These are phyloP conservation scores for Neocloeon triangulifer DNA, from an alignment of 1,140 invertebrate species.

Conservation along the genomic window DNA sequence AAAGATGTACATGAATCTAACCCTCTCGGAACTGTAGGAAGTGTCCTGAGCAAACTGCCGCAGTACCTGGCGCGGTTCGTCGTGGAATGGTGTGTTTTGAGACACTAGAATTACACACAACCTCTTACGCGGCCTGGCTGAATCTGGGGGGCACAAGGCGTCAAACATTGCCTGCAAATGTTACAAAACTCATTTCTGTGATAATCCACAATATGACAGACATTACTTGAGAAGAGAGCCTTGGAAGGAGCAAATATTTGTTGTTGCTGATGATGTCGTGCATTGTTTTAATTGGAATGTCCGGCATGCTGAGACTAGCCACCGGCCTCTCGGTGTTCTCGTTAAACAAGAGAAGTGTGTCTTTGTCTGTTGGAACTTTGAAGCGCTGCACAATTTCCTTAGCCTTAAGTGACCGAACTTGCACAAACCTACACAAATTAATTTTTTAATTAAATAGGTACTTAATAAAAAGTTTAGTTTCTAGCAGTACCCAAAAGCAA, in stretches of 20 bases:
- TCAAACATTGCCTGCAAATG: slow-evolving; percentile 41
- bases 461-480: not conserved
- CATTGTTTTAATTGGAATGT: slow-evolving; percentile 67
- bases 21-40: slow-evolving; percentile 34
- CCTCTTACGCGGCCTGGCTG: slow-evolving; percentile 53
- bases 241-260: slow-evolving; percentile 66
- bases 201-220: slow-evolving; percentile 14
- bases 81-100: slow-evolving; percentile 34
- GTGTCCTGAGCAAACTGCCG: slow-evolving; percentile 41
- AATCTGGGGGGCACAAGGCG: slow-evolving; percentile 69
- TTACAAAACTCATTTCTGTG: not conserved
- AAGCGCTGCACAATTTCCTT: slow-evolving; percentile 37
- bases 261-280: slow-evolving; percentile 73
- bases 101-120: slow-evolving; percentile 74
- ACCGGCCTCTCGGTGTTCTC: slow-evolving; percentile 61
- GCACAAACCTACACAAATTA: slow-evolving; percentile 32
- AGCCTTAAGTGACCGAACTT: slow-evolving; percentile 25
- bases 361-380: slow-evolving; percentile 50
- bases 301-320: slow-evolving; percentile 64
- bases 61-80: slow-evolving; percentile 32
- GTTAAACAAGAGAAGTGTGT: slow-evolving; percentile 77
- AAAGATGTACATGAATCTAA: slow-evolving; percentile 71
- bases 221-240: slow-evolving; percentile 81
- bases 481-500: slow-evolving; percentile 57
- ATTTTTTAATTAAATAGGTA: not conserved